Evolutionary conservation across 2,888 invertebrate genomes (phyloP).

Genomic region (Tenthredo amoena): DNA sequence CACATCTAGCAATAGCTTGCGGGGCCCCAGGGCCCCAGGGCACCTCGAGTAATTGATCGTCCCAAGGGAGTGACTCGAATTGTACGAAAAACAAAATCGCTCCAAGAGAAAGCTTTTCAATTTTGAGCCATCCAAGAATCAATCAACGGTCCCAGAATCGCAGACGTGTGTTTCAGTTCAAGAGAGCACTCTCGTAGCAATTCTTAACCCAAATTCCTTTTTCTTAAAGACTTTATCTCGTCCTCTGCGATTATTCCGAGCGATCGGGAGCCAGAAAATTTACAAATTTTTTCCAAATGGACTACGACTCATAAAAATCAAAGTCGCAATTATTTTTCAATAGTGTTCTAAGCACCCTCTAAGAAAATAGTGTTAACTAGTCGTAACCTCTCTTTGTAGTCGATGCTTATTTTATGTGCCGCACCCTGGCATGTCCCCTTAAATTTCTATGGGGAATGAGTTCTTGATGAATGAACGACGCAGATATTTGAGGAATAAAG

Average conservation of each 20-base stretch:
- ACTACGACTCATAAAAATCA: neutral
- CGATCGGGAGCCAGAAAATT: too few species aligned
- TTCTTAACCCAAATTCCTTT: too few species aligned
- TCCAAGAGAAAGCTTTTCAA: neutral
- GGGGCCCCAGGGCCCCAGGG: neutral
- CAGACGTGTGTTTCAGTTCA: neutral
- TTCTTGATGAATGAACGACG: neutral
- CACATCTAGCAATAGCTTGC: neutral
- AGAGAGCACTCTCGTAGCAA: too few species aligned
- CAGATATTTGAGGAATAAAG: neutral
- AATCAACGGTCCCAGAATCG: neutral
- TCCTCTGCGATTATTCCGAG: too few species aligned
- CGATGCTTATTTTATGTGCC: neutral
- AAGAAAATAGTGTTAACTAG: neutral
- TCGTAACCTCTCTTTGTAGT: neutral
- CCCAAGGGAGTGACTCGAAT: slow-evolving; percentile 55
- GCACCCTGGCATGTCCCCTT: neutral
- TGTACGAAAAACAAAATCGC: slow-evolving; percentile 41
- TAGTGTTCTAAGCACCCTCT: neutral
- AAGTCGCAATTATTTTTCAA: neutral
- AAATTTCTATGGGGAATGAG: neutral
- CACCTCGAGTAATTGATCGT: slow-evolving; percentile 48
- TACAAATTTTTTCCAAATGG: too few species aligned
- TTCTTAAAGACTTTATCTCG: too few species aligned
- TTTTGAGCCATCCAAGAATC: neutral